Percentiles rank a stretch among this genome's conserved stretches.
Conservation (phyloP, 1,140 invertebrate species). For the Pararge aegeria region DNA sequence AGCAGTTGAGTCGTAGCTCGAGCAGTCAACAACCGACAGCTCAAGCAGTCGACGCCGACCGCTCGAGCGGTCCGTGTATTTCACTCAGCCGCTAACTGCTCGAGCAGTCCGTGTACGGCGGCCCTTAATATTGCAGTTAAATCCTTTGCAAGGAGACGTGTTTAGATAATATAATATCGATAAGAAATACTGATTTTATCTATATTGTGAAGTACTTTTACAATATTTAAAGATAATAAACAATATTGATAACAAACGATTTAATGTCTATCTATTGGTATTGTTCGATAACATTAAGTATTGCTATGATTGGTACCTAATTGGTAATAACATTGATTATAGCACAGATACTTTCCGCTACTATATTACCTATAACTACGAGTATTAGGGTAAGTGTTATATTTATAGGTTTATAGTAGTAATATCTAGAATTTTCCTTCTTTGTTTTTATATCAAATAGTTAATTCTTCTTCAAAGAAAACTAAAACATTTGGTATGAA, state of each 20-base stretch:
- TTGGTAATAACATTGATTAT: constrained; percentile 56
- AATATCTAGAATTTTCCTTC: constrained; percentile 23
- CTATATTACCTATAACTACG: constrained; percentile 17
- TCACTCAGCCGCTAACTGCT: too few species aligned
- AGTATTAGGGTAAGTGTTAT: too few species aligned
- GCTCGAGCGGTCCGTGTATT: too few species aligned
- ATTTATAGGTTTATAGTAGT: too few species aligned
- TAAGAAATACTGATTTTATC: constrained; percentile 73
- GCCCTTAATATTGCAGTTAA: constrained; percentile 15
- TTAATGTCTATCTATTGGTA: constrained; percentile 70
- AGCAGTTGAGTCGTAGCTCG: too few species aligned
- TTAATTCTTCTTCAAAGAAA: too few species aligned
- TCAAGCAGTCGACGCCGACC: too few species aligned
- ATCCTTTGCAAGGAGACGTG: constrained; percentile 40
- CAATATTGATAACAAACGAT: constrained; percentile 71
- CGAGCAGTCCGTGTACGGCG: too few species aligned
- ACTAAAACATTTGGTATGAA: too few species aligned
- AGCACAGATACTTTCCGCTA: constrained; percentile 31
- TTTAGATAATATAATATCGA: constrained; percentile 58
- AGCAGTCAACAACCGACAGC: too few species aligned
- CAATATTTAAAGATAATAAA: constrained; percentile 73
- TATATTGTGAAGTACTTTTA: constrained; percentile 66
- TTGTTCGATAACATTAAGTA: constrained; percentile 71
- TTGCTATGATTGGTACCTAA: constrained; percentile 64
- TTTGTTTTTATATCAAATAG: too few species aligned